Evolutionary conservation across 2,888 invertebrate species (phyloP).

Genomic region (Oxytorus armatus): DNA sequence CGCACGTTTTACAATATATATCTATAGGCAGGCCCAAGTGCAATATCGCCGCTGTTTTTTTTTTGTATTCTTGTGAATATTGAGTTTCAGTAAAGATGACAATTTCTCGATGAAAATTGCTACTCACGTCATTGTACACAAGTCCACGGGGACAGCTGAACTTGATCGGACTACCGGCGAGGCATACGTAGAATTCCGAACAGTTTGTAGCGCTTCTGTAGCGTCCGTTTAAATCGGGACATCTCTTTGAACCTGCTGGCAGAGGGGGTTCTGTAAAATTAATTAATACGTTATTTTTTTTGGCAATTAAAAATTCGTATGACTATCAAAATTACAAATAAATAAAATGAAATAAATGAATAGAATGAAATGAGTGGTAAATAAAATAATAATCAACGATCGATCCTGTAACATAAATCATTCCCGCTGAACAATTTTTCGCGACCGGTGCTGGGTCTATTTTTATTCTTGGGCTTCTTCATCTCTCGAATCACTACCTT

Average conservation of each 20-base stretch:
- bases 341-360: not conserved
- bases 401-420: constrained; percentile 37
- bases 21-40: constrained; percentile 4
- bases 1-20: constrained; percentile 47
- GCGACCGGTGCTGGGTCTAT: constrained; percentile 28
- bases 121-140: constrained; percentile 87
- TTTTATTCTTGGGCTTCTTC: constrained; percentile 36
- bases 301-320: not conserved
- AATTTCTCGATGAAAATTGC: constrained; percentile 34
- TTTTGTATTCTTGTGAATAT: constrained; percentile 22
- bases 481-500: constrained; percentile 19
- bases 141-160: constrained; percentile 88
- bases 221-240: constrained; percentile 87
- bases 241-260: constrained; percentile 81
- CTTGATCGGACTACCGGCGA: constrained; percentile 86
- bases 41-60: constrained; percentile 7
- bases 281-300: constrained; percentile 31
- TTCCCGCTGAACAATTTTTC: constrained; percentile 3
- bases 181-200: constrained; percentile 89
- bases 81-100: constrained; percentile 25
- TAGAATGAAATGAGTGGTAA: not conserved
- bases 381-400: constrained; percentile 37
- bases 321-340: not conserved
- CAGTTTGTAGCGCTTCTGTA: constrained; percentile 88
- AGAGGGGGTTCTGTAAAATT: constrained; percentile 77